Conservation (phyloP, 2,888 invertebrate genomes). For the Labia minor region DNA sequence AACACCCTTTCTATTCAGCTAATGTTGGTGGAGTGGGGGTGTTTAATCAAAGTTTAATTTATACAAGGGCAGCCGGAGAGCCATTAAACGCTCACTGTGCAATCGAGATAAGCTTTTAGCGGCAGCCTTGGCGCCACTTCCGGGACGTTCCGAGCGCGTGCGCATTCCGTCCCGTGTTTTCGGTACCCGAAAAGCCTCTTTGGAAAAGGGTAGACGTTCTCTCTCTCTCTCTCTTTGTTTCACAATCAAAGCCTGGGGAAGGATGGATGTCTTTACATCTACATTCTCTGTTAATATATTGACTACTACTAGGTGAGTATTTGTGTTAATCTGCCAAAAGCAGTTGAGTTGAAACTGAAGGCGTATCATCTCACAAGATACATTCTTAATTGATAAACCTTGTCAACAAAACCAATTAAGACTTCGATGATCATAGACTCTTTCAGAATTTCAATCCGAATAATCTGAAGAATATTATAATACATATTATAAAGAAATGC, state of each 20-base stretch:
- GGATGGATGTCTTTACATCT: not conserved
- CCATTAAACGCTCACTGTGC: constrained; percentile 13
- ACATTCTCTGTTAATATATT: no score
- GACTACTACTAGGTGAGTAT: no score
- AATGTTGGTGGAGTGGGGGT: not conserved
- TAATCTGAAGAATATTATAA: no score
- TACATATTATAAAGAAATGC: no score
- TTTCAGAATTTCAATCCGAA: no score
- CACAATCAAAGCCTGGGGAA: not conserved
- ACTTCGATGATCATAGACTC: no score
- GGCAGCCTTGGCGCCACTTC: not conserved
- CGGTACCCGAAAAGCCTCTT: no score
- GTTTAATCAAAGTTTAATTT: constrained; percentile 13
- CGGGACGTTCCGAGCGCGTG: not conserved
- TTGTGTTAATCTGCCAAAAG: no score
- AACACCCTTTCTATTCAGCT: constrained; percentile 6
- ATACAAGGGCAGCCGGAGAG: constrained; percentile 8
- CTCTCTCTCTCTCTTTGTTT: not conserved
- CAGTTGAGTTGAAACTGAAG: no score
- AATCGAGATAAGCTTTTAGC: constrained; percentile 3
- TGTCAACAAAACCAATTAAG: not conserved
- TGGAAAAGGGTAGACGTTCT: not conserved
- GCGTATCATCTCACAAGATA: no score
- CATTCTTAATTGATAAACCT: constrained; percentile 7
- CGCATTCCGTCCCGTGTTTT: not conserved